Percentiles rank a stretch among this genome's conserved stretches.
phyloP scores from a whole-genome alignment of 2,797 vertebrate genomes.

The Eleutherodactylus coqui region DNA sequence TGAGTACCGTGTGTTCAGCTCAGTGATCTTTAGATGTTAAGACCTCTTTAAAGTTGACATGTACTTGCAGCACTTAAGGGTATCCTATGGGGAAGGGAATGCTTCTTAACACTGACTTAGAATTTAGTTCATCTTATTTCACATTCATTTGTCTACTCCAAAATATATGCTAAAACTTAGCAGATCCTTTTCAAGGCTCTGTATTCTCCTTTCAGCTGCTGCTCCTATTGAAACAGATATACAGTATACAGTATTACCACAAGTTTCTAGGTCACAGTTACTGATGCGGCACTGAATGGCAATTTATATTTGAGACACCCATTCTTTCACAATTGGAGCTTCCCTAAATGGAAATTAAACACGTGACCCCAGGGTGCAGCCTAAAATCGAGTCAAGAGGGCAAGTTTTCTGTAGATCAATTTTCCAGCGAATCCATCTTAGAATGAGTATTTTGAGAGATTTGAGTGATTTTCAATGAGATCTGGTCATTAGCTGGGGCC shows the following conservation, averaged over 20 bases:
- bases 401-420: too few species aligned
- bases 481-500: too few species aligned
- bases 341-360: too few species aligned
- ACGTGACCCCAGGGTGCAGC: too few species aligned
- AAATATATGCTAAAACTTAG: too few species aligned
- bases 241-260: neutral
- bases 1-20: slow-evolving; percentile 49
- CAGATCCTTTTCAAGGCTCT: neutral
- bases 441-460: too few species aligned
- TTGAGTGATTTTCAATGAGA: too few species aligned
- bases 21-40: slow-evolving; percentile 61
- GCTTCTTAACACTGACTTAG: slow-evolving; percentile 39
- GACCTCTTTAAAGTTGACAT: slow-evolving; percentile 59
- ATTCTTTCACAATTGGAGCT: too few species aligned
- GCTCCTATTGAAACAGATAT: neutral
- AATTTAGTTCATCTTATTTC: slow-evolving; percentile 22
- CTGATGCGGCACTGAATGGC: too few species aligned
- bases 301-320: too few species aligned
- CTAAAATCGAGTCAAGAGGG: too few species aligned
- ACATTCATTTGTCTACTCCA: slow-evolving; percentile 10
- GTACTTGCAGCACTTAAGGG: slow-evolving; percentile 56
- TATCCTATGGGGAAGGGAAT: slow-evolving; percentile 47
- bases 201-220: neutral
- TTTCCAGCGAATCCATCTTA: too few species aligned
- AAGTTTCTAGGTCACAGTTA: neutral